Conservation (phyloP, 2,797 vertebrate genomes). For the Spheniscus humboldti region DNA sequence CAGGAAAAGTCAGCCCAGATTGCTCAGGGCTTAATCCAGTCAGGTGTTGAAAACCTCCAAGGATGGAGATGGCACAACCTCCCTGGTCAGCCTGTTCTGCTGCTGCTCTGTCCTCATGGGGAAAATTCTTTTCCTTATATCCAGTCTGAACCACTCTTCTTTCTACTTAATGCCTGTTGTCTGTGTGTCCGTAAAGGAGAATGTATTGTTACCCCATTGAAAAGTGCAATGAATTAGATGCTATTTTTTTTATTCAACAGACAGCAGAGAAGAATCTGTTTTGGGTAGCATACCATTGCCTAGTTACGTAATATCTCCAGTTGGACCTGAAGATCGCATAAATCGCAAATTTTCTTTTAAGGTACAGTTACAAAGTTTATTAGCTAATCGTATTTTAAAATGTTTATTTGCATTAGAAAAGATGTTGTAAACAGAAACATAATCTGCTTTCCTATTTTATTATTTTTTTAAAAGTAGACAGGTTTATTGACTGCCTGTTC, state of each 20-base stretch:
- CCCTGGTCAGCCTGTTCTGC: neutral
- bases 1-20: neutral
- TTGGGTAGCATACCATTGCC: slow-evolving; percentile 95
- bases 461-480: neutral
- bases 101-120: neutral
- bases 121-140: neutral
- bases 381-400: neutral
- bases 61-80: neutral
- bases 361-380: slow-evolving; percentile 73
- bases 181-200: neutral
- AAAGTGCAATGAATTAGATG: neutral
- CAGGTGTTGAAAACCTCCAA: rapidly evolving
- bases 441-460: neutral
- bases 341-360: slow-evolving; percentile 98
- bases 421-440: neutral
- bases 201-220: neutral
- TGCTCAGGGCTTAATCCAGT: neutral
- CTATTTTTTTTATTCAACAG: slow-evolving; percentile 71
- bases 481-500: neutral
- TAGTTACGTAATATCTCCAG: slow-evolving; percentile 91
- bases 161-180: neutral
- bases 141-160: neutral
- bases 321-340: slow-evolving; percentile 91
- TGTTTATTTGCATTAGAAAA: neutral
- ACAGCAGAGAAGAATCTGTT: slow-evolving; percentile 94